Conservation (phyloP, 2,888 invertebrate genomes). For the Callyntrura sp. region DNA sequence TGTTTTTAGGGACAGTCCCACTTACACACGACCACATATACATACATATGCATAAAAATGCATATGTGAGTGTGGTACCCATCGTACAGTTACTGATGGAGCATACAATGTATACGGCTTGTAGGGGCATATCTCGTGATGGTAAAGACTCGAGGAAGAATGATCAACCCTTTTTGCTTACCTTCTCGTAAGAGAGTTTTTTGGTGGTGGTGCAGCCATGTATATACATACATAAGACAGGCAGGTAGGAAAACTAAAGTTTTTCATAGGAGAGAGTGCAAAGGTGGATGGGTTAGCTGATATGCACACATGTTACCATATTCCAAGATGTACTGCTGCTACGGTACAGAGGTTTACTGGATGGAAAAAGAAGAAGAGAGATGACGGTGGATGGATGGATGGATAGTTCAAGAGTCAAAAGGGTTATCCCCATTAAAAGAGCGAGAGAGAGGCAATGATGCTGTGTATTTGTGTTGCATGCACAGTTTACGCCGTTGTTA, state of each 20-base stretch:
- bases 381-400: slow-evolving; percentile 34
- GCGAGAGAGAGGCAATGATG: slow-evolving; percentile 12
- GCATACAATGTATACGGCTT: not conserved
- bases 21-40: no score
- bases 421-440: slow-evolving; percentile 67
- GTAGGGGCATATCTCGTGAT: slow-evolving; percentile 21
- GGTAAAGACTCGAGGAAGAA: slow-evolving; percentile 21
- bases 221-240: no score
- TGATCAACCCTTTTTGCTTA: slow-evolving; percentile 65
- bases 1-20: slow-evolving; percentile 51
- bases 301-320: not conserved
- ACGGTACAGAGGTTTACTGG: slow-evolving; percentile 21
- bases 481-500: slow-evolving; percentile 24
- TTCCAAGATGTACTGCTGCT: no score
- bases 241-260: no score
- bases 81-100: not conserved
- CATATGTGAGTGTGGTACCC: slow-evolving; percentile 42
- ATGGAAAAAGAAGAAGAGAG: slow-evolving; percentile 45
- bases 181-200: slow-evolving; percentile 16
- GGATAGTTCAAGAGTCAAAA: slow-evolving; percentile 74
- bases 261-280: slow-evolving; percentile 7
- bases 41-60: slow-evolving; percentile 24
- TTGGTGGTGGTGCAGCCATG: no score
- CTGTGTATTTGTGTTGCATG: not conserved
- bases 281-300: slow-evolving; percentile 44